Evolutionary conservation across 1,140 invertebrate genomes (phyloP), one percentile per base, ranked within the genome.

Genomic region (Zophobas morio): DNA sequence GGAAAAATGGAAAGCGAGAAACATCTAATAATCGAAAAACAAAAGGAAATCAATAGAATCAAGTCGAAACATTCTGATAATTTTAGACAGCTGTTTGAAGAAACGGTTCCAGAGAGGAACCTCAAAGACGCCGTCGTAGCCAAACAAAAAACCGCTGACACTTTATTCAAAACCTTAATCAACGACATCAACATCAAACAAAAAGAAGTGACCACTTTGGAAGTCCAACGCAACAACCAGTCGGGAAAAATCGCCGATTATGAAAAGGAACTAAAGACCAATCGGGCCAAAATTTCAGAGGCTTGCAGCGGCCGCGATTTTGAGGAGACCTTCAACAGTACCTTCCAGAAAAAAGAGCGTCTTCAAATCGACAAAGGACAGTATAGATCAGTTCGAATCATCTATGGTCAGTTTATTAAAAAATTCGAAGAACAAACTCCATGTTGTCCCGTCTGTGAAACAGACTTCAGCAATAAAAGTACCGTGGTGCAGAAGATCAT

Each of bases 31-130:
- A 84, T 86, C 60, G 81, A 87, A 36, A 94, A 93, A 82, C 88
- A 92, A 81, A 89, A 90, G 78, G 88, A 92, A 81, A 87, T 94
- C 37, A 82, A 89, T 34, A 86, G 88, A 3, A 83, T 91, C 0
- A 91, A 90, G 81, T 89, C 89, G 56, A 93, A 93, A 84, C 90
- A 94, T 73, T 87, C 86, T 66, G 83, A 89, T 8, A 85, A 87
- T 49, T 86, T 95, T 20, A 87, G 88, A 46, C 85, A 89, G 63
- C 81, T 95, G 4, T 87, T 94, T 8, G 88, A 89, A 1, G 81
- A 85, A 6, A 83, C 87, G 39, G 84, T 93, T 56, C 90, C 92
- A 2, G 89, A 93, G 74, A 88, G 87, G n/a, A 91, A 92, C 71
- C 90, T 95, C 70, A 91, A 90, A 78, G 84, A 89, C 8, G 82